Evolutionary conservation across 1,140 invertebrate species (phyloP).

Genomic region (Ectropis grisescens): DNA sequence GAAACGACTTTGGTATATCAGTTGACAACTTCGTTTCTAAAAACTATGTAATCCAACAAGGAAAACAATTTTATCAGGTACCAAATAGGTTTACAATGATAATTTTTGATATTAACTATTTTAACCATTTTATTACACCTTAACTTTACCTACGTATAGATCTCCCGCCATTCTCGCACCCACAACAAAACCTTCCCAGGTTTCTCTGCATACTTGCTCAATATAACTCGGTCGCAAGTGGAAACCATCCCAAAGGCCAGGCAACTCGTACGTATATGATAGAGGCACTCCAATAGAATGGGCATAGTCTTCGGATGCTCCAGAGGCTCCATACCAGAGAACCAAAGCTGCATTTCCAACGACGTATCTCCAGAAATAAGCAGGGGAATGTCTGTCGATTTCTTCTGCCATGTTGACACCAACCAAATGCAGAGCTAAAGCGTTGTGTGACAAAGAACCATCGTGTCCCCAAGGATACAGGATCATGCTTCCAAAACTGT

Average conservation of each 20-base stretch:
- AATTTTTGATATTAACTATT: too few relatives aligned
- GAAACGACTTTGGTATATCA: too few relatives aligned
- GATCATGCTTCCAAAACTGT: constrained; percentile 73
- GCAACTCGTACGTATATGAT: constrained; percentile 28
- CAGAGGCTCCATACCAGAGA: constrained; percentile 57
- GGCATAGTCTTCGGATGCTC: constrained; percentile 78
- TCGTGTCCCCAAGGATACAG: constrained; percentile 77
- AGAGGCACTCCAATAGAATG: constrained; percentile 60
- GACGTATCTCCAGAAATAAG: constrained; percentile 18
- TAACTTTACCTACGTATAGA: too few relatives aligned
- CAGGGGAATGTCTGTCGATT: constrained; percentile 22
- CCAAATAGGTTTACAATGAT: too few relatives aligned
- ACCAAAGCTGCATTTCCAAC: constrained; percentile 25
- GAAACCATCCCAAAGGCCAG: constrained; percentile 15
- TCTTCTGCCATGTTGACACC: constrained; percentile 49
- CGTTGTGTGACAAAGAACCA: constrained; percentile 30
- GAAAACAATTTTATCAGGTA: too few relatives aligned
- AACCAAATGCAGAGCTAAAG: constrained; percentile 37
- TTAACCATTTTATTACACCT: too few relatives aligned
- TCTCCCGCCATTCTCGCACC: constrained; percentile 7
- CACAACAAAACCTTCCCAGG: constrained; percentile 25
- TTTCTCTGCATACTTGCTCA: constrained; percentile 20
- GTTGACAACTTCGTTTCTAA: too few relatives aligned
- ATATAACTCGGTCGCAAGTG: constrained; percentile 16
- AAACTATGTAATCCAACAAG: too few relatives aligned